A percentile compares a stretch with the other conserved stretches of the same genome.
Evolutionary conservation across 2,113 vertebrate species (phyloP).

Genomic region (Gnathonemus echidnorhynchus): DNA sequence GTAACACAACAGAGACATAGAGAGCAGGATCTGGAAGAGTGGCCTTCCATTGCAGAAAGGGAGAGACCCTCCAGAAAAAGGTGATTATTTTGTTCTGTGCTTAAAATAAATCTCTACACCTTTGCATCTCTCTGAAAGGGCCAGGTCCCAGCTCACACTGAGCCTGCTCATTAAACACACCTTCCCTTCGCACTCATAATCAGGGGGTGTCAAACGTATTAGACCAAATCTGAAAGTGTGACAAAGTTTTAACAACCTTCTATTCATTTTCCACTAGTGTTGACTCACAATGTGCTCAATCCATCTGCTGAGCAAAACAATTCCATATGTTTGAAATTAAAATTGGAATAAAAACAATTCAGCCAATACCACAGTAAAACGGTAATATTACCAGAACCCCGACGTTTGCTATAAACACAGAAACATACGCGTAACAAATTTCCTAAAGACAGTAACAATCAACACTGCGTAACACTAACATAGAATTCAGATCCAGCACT

Average conservation of each 20-base stretch:
- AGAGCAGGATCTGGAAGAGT: neutral
- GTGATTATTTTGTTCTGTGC: neutral
- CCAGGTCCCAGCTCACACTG: neutral
- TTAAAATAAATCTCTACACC: neutral
- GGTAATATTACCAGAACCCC: neutral
- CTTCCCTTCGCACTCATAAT: neutral
- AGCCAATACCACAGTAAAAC: neutral
- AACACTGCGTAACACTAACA: neutral
- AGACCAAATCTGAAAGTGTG: neutral
- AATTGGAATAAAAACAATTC: neutral
- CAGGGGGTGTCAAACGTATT: neutral
- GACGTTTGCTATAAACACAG: neutral
- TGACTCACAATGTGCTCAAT: neutral
- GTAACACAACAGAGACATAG: neutral
- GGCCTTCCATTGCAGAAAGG: neutral
- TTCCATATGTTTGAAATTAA: neutral
- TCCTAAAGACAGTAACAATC: neutral
- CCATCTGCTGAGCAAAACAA: neutral
- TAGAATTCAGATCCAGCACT: neutral
- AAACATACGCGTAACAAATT: neutral
- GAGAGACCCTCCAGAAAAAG: neutral
- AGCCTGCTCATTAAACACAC: neutral
- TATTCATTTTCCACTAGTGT: neutral
- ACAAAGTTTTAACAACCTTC: neutral
- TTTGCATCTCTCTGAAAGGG: neutral